phyloP scores from a whole-genome alignment of 2,113 vertebrate genomes.

The Chloebia gouldiae region DNA sequence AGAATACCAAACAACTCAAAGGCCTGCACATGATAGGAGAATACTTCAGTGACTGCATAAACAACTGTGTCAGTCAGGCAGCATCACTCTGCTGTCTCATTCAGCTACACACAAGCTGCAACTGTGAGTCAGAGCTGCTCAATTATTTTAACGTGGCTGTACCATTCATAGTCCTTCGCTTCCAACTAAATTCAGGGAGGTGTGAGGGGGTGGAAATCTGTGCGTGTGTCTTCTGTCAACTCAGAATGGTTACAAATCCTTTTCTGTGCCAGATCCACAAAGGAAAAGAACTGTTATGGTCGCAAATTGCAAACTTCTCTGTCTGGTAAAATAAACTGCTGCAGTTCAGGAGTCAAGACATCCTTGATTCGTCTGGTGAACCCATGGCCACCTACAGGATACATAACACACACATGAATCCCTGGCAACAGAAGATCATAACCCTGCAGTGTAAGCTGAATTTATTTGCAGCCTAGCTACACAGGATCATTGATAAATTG shows the following conservation, averaged over 20 bases:
- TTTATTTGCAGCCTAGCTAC: not conserved
- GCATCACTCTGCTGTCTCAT: not conserved
- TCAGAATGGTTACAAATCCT: not conserved
- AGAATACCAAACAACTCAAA: not conserved
- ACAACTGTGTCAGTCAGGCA: not conserved
- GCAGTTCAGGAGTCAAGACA: not conserved
- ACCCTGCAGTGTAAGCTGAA: not conserved
- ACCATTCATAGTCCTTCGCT: not conserved
- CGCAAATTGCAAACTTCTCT: not conserved
- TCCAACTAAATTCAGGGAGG: not conserved
- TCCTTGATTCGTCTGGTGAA: not conserved
- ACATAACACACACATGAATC: not conserved
- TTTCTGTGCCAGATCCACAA: not conserved
- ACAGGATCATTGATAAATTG: not conserved
- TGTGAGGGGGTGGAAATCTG: not conserved
- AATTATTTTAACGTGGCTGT: not conserved
- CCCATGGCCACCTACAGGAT: not conserved
- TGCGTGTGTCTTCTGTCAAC: not conserved
- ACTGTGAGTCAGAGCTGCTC: conserved; percentile 15
- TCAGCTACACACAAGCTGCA: not conserved
- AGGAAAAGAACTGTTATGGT: not conserved
- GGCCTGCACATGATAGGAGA: not conserved
- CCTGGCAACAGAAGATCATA: not conserved
- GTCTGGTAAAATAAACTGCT: not conserved
- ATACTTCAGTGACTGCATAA: not conserved